These are phyloP conservation scores for Napeogenes inachia DNA, from an alignment of 2,888 invertebrate species.

Conservation along the genomic window DNA sequence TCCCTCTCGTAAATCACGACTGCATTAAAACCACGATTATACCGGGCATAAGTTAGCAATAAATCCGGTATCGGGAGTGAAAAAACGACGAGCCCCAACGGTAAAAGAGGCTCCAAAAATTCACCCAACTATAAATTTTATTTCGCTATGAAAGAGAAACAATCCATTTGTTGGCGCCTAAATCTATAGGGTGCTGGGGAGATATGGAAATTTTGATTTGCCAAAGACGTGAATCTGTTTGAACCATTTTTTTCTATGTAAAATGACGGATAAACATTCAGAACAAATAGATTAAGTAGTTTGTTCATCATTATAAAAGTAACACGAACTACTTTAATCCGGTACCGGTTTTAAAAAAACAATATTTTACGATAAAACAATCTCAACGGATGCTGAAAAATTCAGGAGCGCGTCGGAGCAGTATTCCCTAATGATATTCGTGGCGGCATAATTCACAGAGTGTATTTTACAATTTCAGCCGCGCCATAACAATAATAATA, in stretches of 20 bases:
- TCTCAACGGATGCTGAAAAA: conserved; percentile 48
- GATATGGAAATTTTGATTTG: conserved; percentile 54
- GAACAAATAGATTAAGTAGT: not conserved
- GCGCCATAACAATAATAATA: conserved; percentile 74
- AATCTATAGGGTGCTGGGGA: conserved; percentile 58
- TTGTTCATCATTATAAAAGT: not conserved
- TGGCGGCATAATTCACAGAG: conserved; percentile 39
- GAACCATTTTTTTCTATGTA: not conserved
- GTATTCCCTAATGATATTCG: conserved; percentile 57
- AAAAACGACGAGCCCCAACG: conserved; percentile 40
- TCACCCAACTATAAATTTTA: conserved; percentile 50
- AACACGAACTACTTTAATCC: not conserved
- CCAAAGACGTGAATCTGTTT: not conserved
- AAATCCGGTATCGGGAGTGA: conserved; percentile 66
- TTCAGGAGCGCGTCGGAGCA: conserved; percentile 42
- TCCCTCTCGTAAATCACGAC: conserved; percentile 64
- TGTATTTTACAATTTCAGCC: conserved; percentile 69
- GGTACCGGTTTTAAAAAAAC: conserved; percentile 27
- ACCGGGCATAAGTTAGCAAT: conserved; percentile 70
- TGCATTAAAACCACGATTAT: conserved; percentile 76
- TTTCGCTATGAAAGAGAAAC: conserved; percentile 53
- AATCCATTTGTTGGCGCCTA: conserved; percentile 67
- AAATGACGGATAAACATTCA: too few relatives aligned
- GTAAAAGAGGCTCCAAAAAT: conserved; percentile 45
- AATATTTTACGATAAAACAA: conserved; percentile 34